Percentiles rank a stretch among this genome's conserved stretches.
These are phyloP conservation scores for Cyprinodon variegatus DNA, from an alignment of 2,113 vertebrate genomes.

Conservation along the genomic window DNA sequence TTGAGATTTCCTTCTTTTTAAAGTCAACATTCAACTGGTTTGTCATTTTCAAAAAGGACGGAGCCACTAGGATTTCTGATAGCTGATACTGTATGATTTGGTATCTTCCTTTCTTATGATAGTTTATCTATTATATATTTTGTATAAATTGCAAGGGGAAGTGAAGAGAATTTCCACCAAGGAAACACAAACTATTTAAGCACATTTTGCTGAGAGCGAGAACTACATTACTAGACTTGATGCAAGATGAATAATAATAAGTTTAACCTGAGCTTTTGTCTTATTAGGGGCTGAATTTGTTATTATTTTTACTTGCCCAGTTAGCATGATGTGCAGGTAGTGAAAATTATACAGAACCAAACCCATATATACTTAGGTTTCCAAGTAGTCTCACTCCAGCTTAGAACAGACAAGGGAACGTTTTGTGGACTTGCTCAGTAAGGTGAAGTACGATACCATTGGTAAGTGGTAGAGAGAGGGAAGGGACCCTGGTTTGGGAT, in stretches of 20 bases:
- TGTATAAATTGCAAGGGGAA: background rate
- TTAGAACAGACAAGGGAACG: constrained; percentile 49
- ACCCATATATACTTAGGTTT: background rate
- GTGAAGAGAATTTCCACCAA: background rate
- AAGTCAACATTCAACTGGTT: background rate
- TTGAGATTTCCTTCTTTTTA: background rate
- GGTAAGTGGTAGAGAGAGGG: constrained; percentile 27
- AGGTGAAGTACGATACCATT: constrained; percentile 63
- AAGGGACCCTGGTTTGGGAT: constrained; percentile 56
- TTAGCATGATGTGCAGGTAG: background rate
- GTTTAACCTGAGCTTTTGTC: background rate
- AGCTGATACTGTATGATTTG: background rate
- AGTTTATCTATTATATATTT: background rate
- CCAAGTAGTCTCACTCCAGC: background rate
- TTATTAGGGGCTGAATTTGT: background rate
- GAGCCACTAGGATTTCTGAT: background rate
- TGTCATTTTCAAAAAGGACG: background rate
- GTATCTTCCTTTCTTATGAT: background rate
- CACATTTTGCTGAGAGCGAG: background rate
- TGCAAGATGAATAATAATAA: background rate
- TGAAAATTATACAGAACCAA: background rate
- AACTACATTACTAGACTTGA: background rate
- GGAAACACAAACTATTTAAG: background rate
- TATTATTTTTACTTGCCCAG: background rate
- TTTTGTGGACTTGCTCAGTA: constrained; percentile 70